Conservation (phyloP, 2,113 vertebrate genomes). For the Isurus oxyrinchus region DNA sequence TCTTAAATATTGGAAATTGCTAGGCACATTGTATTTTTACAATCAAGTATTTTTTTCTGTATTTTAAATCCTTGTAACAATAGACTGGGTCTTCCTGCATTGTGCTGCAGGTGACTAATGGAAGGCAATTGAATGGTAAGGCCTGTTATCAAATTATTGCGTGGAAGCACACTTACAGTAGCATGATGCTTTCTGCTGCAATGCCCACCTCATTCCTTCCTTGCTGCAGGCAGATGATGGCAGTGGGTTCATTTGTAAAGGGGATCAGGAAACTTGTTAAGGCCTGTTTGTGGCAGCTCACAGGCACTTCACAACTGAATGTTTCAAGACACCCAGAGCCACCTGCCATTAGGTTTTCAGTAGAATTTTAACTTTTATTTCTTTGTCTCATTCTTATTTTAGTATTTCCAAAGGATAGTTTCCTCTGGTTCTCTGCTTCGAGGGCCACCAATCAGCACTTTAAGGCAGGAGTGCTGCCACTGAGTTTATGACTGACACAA, state of each 20-base stretch:
- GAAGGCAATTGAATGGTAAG: neutral
- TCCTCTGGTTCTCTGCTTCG: neutral
- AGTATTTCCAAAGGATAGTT: neutral
- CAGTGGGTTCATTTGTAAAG: neutral
- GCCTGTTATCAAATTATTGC: neutral
- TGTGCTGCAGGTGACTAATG: neutral
- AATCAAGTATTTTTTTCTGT: neutral
- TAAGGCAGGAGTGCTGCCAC: neutral
- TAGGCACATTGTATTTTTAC: neutral
- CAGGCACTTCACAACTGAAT: neutral
- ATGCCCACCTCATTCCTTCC: neutral
- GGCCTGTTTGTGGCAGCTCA: neutral
- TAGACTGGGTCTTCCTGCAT: too few species aligned
- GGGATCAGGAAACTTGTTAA: neutral
- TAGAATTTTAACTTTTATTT: neutral
- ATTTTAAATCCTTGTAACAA: neutral
- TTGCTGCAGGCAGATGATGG: neutral
- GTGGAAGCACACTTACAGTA: neutral
- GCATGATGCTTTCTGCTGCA: neutral
- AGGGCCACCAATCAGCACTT: neutral
- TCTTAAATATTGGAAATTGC: neutral
- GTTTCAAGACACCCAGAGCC: neutral
- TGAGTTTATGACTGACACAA: neutral
- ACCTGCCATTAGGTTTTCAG: neutral
- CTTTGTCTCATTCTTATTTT: neutral